A percentile compares a stretch with the other conserved stretches of the same genome.
phyloP scores from a whole-genome alignment of 2,888 invertebrate species.

The Cryptocephalus moraei region DNA sequence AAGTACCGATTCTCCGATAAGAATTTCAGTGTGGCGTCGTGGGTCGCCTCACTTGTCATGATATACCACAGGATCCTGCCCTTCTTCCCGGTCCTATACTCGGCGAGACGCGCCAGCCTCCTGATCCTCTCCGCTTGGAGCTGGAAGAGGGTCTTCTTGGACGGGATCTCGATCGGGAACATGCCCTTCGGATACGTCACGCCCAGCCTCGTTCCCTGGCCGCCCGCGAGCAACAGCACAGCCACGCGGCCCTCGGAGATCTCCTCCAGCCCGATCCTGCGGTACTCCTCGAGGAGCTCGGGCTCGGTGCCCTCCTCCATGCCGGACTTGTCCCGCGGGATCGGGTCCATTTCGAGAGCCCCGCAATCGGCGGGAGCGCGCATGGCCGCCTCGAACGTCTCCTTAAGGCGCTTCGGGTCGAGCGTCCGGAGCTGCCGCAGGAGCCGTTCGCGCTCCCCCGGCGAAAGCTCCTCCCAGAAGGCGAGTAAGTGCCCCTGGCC shows the following conservation, averaged over 20 bases:
- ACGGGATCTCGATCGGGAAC: slow-evolving; percentile 85
- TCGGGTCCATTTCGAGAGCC: slow-evolving; percentile 52
- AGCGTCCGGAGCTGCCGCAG: slow-evolving; percentile 16
- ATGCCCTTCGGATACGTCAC: slow-evolving; percentile 90
- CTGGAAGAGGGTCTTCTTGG: slow-evolving; percentile 82
- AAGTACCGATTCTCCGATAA: slow-evolving; percentile 75
- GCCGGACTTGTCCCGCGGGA: slow-evolving; percentile 70
- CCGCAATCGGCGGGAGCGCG: background rate
- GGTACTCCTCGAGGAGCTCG: slow-evolving; percentile 51
- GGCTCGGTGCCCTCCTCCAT: slow-evolving; percentile 53
- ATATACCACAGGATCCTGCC: slow-evolving; percentile 75
- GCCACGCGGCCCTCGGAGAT: slow-evolving; percentile 60
- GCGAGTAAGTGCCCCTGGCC: slow-evolving; percentile 22
- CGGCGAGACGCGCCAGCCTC: slow-evolving; percentile 67
- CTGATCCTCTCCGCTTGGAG: slow-evolving; percentile 90
- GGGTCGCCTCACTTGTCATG: slow-evolving; percentile 95
- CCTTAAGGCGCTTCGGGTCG: background rate
- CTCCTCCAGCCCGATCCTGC: slow-evolving; percentile 52
- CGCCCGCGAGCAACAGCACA: slow-evolving; percentile 89
- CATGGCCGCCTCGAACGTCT: background rate
- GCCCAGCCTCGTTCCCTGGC: slow-evolving; percentile 94
- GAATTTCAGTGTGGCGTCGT: slow-evolving; percentile 69
- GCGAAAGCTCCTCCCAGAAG: slow-evolving; percentile 20
- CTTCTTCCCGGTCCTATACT: slow-evolving; percentile 48
- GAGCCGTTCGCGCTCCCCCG: slow-evolving; percentile 18